Conservation (phyloP, 2,113 vertebrate genomes). For the Vulpes lagopus region DNA sequence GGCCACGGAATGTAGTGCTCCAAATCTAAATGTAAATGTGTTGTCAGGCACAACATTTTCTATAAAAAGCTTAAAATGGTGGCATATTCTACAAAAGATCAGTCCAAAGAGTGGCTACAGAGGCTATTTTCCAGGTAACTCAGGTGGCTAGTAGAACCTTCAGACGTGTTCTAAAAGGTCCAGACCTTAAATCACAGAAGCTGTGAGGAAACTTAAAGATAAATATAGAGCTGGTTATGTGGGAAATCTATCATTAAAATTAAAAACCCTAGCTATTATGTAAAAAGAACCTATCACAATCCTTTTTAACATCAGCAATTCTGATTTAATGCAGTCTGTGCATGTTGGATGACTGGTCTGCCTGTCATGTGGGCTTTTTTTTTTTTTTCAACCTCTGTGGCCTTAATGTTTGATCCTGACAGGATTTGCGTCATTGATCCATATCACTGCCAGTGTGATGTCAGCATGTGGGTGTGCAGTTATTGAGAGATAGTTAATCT, state of each 20-base stretch:
- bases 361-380: conserved; percentile 75
- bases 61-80: conserved; percentile 16
- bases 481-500: conserved; percentile 87
- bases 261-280: conserved; percentile 67
- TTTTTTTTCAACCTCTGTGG: conserved; percentile 76
- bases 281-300: conserved; percentile 79
- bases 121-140: conserved; percentile 31
- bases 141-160: background rate
- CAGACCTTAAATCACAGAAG: conserved; percentile 55
- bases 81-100: background rate
- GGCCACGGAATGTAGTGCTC: background rate
- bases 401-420: conserved; percentile 86
- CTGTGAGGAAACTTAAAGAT: conserved; percentile 46
- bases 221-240: conserved; percentile 28
- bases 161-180: conserved; percentile 54
- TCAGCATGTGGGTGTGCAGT: conserved; percentile 88
- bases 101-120: background rate
- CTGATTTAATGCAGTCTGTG: conserved; percentile 77
- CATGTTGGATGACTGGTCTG: conserved; percentile 69
- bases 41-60: background rate
- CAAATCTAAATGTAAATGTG: conserved; percentile 34
- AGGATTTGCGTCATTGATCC: conserved; percentile 87
- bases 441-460: conserved; percentile 87
- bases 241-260: conserved; percentile 79
- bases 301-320: conserved; percentile 81